Conservation (phyloP, 2,113 vertebrate genomes). For the Neolamprologus longior region DNA sequence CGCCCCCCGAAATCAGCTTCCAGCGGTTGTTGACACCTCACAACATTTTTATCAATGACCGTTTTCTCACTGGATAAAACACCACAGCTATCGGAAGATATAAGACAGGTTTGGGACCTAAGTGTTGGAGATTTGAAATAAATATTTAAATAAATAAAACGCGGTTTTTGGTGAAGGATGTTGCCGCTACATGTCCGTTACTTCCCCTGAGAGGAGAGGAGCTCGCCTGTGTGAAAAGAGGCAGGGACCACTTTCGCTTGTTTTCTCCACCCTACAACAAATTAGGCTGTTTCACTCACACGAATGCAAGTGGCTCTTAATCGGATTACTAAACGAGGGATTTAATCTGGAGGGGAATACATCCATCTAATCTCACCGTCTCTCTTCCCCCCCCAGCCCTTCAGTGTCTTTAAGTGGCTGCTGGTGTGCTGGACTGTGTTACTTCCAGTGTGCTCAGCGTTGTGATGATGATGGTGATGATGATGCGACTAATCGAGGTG, state of each 20-base stretch:
- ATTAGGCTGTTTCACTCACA: not conserved
- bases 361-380: not conserved
- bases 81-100: not conserved
- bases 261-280: constrained; percentile 17
- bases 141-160: not conserved
- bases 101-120: not conserved
- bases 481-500: constrained; percentile 18
- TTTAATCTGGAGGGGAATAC: not conserved
- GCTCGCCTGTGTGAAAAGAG: not conserved
- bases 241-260: constrained; percentile 35
- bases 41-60: not conserved
- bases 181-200: not conserved
- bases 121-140: not conserved
- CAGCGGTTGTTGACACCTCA: constrained; percentile 8
- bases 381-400: not conserved
- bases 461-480: constrained; percentile 26
- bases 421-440: not conserved
- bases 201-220: constrained; percentile 34
- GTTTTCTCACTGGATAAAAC: not conserved
- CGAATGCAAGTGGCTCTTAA: not conserved
- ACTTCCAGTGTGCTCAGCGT: not conserved
- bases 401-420: not conserved
- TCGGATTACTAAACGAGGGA: constrained; percentile 3
- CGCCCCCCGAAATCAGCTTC: constrained; percentile 1
- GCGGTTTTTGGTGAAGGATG: constrained; percentile 2